Evolutionary conservation across 2,888 invertebrate species (phyloP), one percentile per base, ranked within the genome.

Genomic region (Flexamia atlantica): DNA sequence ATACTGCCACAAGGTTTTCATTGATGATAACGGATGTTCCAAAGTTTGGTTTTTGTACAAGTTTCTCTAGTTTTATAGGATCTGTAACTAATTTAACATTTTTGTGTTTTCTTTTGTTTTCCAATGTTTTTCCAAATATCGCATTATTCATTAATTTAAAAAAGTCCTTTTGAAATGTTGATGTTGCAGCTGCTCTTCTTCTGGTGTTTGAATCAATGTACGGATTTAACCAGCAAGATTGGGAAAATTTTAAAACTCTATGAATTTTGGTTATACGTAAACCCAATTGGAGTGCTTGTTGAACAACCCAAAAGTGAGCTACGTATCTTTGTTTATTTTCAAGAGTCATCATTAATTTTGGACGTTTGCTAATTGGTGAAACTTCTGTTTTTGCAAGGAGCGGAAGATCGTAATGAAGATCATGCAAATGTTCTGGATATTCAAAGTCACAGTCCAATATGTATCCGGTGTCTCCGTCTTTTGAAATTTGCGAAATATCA

Each of bases 161-260:
- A 36, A 60, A 81, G 25, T 57, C 57, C 88, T 90, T 90, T 86
- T 90, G 88, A 87, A 89, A 90, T n/a, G 88, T 87, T 50, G 88
- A 88, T 40, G n/a, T 87, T 4, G 89, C 87, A 86, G 87, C 32
- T 85, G 80, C 85, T 53, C 81, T 64, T 76, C 23, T 30, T 70
- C 23, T 40, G 30, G 84, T 85, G 70, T 86, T 88, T 70, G 87
- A 83, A 82, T 86, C 85, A 46, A 89, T 86, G 84, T 88, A 88
- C 32, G 85, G 83, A 83, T 88, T 87, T 50, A 89, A 82, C 88
- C 87, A 89, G 40, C 83, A 46, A 5, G 86, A 87, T 87, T 89
- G 89, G 23, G 85, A 83, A 85, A 89, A 89, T 42, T 84, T 32
- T 17, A 89, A 79, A 14, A 88, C 85, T n/a, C 88, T 72, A 84